Base-by-base conservation (phyloP, 1,140 invertebrate genomes). In the Grapholita molesta region DNA sequence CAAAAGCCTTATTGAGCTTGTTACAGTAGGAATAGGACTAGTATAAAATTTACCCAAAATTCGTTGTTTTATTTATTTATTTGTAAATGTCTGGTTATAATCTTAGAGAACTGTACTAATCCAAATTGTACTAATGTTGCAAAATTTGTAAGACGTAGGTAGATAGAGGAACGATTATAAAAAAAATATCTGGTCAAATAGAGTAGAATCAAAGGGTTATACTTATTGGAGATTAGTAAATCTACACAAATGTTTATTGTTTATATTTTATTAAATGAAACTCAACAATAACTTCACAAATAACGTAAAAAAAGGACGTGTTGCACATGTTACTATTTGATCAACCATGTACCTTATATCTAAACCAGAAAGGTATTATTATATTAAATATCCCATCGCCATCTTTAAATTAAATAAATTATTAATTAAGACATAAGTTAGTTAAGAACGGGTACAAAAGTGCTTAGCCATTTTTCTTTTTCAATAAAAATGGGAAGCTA, bases 251-350 rank as follows among this genome's bases (percentile, higher is more conserved):
- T 61, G 0, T n/a, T 8, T 15, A 32, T 23, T 61, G 25, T 79
- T 73, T 70, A 25, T 53, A 69, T 73, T 89, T 88, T 85, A 87
- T 87, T 86, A 86, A 79, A 84, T 79, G 85, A 89, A 90, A 90
- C 77, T 90, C 88, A 90, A 90, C 88, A 88, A 87, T 83, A 76
- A 78, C 78, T 78, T 79, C 84, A 87, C 84, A 82, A 82, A 76
- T 85, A 82, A 83, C 77, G 79, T 79, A 81, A 76, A 78, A 25
- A 52, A 67, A 64, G 66, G 72, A 84, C 72, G 75, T 80, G 70
- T 70, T 70, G 64, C 70, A n/a, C n/a, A n/a, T 80, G 73, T 83
- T 83, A 84, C 72, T 74, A 75, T 61, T 70, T 73, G 73, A 77
- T 78, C 79, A 74, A 79, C 73, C 77, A 80, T 84, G 79, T 71